Conservation (phyloP, 2,888 invertebrate genomes). For the Campoplex nolae region DNA sequence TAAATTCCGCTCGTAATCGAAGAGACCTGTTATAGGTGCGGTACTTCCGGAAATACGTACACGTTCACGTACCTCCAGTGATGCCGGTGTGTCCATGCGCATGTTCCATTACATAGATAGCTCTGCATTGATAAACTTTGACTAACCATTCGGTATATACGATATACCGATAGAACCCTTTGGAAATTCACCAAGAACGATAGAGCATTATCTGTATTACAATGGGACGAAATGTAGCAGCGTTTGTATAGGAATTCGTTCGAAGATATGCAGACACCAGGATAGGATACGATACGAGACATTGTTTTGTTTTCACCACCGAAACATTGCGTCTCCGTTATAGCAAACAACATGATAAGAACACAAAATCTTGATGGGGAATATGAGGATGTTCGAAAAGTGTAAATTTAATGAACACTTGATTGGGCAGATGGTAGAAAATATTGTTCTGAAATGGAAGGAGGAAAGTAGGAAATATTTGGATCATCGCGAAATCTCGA, state of each 20-base stretch:
- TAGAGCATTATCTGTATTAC: slow-evolving; percentile 30
- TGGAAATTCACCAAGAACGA: slow-evolving; percentile 35
- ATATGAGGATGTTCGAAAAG: too few relatives aligned
- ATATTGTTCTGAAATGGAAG: background rate
- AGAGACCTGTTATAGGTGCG: slow-evolving; percentile 30
- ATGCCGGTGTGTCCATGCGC: background rate
- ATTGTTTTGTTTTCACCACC: background rate
- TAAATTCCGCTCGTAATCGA: slow-evolving; percentile 61
- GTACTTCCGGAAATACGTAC: slow-evolving; percentile 26
- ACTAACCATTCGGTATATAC: slow-evolving; percentile 67
- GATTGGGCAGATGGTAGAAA: background rate
- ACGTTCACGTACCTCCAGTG: background rate
- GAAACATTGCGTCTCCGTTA: background rate
- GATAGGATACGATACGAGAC: slow-evolving; percentile 2
- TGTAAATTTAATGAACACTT: background rate
- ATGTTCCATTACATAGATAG: slow-evolving; percentile 5
- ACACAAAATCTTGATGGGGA: background rate
- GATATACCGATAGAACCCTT: slow-evolving; percentile 10
- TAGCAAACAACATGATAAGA: background rate
- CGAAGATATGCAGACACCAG: slow-evolving; percentile 10
- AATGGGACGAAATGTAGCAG: slow-evolving; percentile 16
- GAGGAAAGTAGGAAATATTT: background rate
- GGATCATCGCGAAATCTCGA: background rate
- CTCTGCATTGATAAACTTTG: slow-evolving; percentile 73
- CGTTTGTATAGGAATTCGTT: background rate